phyloP scores from a whole-genome alignment of 2,113 vertebrate genomes.

The Chionis minor region DNA sequence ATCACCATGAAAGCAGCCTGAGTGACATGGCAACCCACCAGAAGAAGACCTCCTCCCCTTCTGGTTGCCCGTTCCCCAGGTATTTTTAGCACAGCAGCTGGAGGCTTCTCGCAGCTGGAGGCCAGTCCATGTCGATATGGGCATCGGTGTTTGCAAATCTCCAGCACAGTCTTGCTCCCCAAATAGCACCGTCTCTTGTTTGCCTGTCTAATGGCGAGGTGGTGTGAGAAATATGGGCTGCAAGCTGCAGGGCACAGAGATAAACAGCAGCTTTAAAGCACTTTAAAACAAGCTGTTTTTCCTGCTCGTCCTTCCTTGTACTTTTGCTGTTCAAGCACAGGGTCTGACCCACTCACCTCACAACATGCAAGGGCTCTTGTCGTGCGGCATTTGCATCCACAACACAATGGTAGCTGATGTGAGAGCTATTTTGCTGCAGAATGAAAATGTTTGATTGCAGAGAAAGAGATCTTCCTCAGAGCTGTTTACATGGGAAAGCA shows the following conservation, averaged over 20 bases:
- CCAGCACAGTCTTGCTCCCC: not conserved
- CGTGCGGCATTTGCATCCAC: not conserved
- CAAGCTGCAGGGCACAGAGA: not conserved
- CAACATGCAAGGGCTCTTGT: not conserved
- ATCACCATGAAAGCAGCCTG: not conserved
- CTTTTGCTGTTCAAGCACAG: not conserved
- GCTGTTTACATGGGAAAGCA: not conserved
- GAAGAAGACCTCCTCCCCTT: not conserved
- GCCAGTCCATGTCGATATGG: not conserved
- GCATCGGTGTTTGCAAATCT: not conserved
- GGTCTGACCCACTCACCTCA: not conserved
- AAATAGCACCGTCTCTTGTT: not conserved
- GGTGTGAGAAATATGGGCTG: not conserved
- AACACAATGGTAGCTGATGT: not conserved
- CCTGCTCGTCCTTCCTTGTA: not conserved
- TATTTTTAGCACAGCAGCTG: not conserved
- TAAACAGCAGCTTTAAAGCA: not conserved
- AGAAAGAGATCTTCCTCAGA: not conserved
- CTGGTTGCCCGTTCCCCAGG: not conserved
- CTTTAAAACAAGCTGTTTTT: not conserved
- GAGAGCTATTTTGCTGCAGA: not conserved
- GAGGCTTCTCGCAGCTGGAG: not conserved
- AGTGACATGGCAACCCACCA: not conserved
- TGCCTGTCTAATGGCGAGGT: not conserved
- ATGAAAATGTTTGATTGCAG: not conserved